These are phyloP conservation scores for Hippopotamus amphibius DNA, from an alignment of 2,113 vertebrate genomes.

Conservation along the genomic window DNA sequence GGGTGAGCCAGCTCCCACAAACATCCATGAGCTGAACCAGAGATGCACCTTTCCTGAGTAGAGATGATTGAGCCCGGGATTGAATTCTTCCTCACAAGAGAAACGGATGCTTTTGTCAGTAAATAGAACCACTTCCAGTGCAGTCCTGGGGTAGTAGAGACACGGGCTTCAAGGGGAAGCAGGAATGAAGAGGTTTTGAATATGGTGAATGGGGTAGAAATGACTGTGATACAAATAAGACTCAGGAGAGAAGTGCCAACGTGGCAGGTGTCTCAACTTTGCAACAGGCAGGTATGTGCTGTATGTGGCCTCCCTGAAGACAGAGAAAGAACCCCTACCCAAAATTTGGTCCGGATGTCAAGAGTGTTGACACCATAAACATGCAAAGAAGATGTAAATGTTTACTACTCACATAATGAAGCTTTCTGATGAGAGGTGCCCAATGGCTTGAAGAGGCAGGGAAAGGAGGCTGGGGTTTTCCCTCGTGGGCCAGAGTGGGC, in stretches of 20 bases:
- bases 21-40: background rate
- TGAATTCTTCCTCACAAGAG: background rate
- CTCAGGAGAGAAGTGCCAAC: accelerated
- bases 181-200: background rate
- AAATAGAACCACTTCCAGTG: background rate
- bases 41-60: background rate
- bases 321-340: too few relatives aligned
- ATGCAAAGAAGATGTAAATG: background rate
- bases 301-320: background rate
- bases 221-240: background rate
- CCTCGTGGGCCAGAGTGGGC: background rate
- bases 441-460: background rate
- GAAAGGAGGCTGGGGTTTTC: background rate
- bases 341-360: background rate
- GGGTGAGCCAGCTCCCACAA: background rate
- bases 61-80: background rate
- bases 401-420: background rate
- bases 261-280: background rate
- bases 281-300: background rate
- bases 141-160: background rate
- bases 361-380: background rate
- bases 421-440: background rate
- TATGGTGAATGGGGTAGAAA: background rate
- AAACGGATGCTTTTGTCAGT: background rate
- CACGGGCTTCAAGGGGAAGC: too few relatives aligned